Evolutionary conservation across 2,113 vertebrate species (phyloP).

Genomic region (Daboia siamensis): DNA sequence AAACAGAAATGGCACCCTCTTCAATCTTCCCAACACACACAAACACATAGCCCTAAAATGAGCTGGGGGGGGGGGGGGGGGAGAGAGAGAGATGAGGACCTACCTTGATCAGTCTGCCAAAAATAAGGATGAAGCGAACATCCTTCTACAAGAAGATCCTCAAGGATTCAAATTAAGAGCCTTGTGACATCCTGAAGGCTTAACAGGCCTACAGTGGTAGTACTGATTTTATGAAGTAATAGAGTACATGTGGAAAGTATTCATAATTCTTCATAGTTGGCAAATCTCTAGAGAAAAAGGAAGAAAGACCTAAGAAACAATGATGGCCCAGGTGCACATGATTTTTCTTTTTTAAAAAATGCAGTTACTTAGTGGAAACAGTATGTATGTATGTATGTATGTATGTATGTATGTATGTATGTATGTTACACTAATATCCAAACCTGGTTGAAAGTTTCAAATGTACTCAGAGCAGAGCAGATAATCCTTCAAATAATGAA

Average conservation of each 20-base stretch:
- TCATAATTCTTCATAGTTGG: not conserved
- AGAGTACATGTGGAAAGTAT: not conserved
- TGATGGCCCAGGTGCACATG: not conserved
- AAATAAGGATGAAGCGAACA: not conserved
- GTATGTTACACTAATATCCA: not conserved
- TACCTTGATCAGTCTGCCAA: not conserved
- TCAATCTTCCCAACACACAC: not conserved
- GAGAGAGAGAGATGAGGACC: not conserved
- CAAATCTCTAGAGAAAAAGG: not conserved
- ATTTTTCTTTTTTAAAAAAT: not conserved
- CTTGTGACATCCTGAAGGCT: not conserved
- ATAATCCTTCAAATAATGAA: not conserved
- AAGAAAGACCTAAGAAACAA: not conserved
- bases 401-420: not conserved
- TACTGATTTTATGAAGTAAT: not conserved
- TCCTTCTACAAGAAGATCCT: not conserved
- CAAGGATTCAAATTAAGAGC: not conserved
- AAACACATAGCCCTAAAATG: not conserved
- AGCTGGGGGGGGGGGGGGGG: not conserved
- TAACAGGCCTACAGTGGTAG: not conserved
- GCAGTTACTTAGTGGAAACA: not conserved
- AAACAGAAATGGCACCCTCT: not conserved
- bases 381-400: not conserved
- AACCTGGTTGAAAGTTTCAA: not conserved
- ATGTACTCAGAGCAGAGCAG: not conserved